Evolutionary conservation across 1,140 invertebrate species (phyloP).

Genomic region (Papilio xuthus): DNA sequence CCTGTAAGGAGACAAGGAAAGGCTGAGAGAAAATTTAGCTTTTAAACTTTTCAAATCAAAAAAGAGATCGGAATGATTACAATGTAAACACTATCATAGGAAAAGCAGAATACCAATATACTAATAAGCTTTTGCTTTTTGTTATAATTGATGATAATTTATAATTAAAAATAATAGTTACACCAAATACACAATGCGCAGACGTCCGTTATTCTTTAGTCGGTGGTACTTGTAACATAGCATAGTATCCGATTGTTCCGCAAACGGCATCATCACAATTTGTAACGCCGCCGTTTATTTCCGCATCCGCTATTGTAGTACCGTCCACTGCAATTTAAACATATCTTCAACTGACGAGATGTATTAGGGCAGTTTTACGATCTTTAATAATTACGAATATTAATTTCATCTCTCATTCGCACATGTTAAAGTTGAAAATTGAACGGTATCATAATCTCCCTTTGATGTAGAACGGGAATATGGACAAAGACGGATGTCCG

Average conservation of each 20-base stretch:
- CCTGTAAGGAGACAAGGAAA: too few relatives aligned
- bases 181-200: background rate
- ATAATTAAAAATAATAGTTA: background rate
- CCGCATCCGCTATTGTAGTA: slow-evolving; percentile 62
- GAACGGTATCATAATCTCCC: slow-evolving; percentile 58
- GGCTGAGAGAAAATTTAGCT: background rate
- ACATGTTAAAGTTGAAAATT: slow-evolving; percentile 67
- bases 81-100: background rate
- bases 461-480: slow-evolving; percentile 80
- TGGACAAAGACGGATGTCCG: slow-evolving; percentile 81
- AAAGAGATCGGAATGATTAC: too few relatives aligned
- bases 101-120: background rate
- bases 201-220: background rate
- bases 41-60: background rate
- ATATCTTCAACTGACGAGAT: slow-evolving; percentile 67
- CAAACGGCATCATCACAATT: slow-evolving; percentile 38
- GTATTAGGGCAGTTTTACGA: slow-evolving; percentile 69
- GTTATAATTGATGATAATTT: background rate
- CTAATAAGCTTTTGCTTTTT: background rate
- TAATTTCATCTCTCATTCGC: slow-evolving; percentile 47
- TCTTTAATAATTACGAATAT: slow-evolving; percentile 37
- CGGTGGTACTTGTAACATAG: background rate
- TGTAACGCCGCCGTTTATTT: slow-evolving; percentile 64
- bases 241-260: slow-evolving; percentile 14
- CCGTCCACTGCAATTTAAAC: slow-evolving; percentile 72